phyloP scores from a whole-genome alignment of 2,113 vertebrate species.

The Tauraco erythrolophus region DNA sequence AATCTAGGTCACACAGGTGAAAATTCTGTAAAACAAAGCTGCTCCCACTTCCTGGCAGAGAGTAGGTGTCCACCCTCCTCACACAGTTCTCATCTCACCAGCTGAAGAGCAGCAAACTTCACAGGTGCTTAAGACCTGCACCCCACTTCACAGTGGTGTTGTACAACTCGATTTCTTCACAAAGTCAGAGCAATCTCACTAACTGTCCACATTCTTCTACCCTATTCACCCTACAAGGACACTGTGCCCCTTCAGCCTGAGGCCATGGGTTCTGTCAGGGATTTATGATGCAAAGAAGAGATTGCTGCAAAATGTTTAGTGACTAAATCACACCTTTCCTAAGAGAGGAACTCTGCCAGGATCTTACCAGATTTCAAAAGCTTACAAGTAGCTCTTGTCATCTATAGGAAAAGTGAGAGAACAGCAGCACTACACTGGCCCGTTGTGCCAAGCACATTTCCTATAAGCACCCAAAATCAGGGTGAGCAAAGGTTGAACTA shows the following conservation, averaged over 20 bases:
- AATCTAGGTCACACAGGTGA: background rate
- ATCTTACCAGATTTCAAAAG: background rate
- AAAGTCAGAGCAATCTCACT: background rate
- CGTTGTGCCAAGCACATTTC: background rate
- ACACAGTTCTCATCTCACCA: background rate
- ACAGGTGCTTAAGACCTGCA: background rate
- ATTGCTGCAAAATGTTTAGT: background rate
- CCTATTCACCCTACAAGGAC: fast-evolving
- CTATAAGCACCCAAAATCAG: background rate
- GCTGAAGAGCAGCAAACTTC: background rate
- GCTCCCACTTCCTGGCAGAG: background rate
- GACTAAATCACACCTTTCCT: background rate
- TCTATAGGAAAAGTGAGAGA: background rate
- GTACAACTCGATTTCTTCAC: background rate
- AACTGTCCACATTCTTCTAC: background rate
- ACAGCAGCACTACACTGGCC: background rate
- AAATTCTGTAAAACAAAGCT: background rate
- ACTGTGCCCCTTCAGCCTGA: background rate
- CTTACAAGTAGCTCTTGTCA: background rate
- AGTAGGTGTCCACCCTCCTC: background rate
- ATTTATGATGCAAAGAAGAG: background rate
- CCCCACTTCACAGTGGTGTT: background rate
- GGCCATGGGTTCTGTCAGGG: background rate
- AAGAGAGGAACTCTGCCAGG: background rate
- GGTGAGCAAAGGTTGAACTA: background rate